Percentiles rank a stretch among this genome's conserved stretches.
Evolutionary conservation across 2,888 invertebrate species (phyloP).

Genomic region (Eledone cirrhosa): DNA sequence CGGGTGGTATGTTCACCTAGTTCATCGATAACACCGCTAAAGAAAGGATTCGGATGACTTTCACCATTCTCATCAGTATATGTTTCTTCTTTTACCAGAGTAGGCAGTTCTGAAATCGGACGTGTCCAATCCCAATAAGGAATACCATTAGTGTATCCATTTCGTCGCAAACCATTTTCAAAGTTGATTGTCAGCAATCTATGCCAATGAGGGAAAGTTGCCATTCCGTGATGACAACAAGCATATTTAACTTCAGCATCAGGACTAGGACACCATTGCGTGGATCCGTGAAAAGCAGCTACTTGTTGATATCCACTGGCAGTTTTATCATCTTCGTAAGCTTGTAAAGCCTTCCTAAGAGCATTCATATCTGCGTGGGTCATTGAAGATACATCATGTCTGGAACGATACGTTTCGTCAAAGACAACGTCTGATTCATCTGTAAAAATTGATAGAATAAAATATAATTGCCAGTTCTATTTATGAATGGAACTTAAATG

Average conservation of each 20-base stretch:
- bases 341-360: constrained; percentile 36
- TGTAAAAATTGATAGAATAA: too few species aligned
- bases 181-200: constrained; percentile 38
- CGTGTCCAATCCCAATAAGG: constrained; percentile 41
- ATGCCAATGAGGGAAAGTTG: constrained; percentile 44
- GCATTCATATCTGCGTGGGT: constrained; percentile 34
- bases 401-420: constrained; percentile 14
- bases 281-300: constrained; percentile 41
- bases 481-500: too few species aligned
- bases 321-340: constrained; percentile 34
- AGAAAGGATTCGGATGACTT: constrained; percentile 29
- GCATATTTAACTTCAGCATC: constrained; percentile 39
- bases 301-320: constrained; percentile 35
- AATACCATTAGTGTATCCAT: constrained; percentile 32
- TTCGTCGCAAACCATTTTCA: constrained; percentile 29
- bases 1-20: constrained; percentile 29
- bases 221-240: constrained; percentile 42
- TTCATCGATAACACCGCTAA: constrained; percentile 24
- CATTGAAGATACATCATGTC: constrained; percentile 35
- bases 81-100: constrained; percentile 29
- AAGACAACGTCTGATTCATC: constrained; percentile 12
- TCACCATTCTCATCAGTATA: constrained; percentile 30
- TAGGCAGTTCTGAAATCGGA: constrained; percentile 30
- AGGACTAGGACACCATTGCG: constrained; percentile 40
- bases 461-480: too few species aligned